Evolutionary conservation across 2,888 invertebrate genomes (phyloP).

Genomic region (Platynereis dumerilii): DNA sequence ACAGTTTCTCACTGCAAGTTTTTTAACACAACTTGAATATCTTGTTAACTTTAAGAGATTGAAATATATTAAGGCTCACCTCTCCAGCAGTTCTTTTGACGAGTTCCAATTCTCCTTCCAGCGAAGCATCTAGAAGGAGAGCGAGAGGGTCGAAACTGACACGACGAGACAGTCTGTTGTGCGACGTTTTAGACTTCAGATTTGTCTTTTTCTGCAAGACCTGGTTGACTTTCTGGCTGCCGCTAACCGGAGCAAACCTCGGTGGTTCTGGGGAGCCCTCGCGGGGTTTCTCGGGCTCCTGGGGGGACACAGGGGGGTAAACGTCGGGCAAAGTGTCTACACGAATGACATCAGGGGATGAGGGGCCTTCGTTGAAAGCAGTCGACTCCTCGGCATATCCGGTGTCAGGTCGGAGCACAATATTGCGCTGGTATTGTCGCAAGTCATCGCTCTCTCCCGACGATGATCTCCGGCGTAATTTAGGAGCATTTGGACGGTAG

Average conservation of each 20-base stretch:
- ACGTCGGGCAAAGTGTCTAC: slow-evolving; percentile 15
- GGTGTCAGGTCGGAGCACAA: neutral
- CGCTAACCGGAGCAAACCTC: neutral
- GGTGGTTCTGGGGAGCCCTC: neutral
- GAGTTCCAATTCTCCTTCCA: slow-evolving; percentile 96
- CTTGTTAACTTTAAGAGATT: too few relatives aligned
- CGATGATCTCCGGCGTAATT: slow-evolving; percentile 53
- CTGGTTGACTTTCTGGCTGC: neutral
- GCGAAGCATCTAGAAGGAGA: slow-evolving; percentile 91
- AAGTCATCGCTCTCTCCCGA: slow-evolving; percentile 54
- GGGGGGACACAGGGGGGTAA: neutral
- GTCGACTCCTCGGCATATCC: too few relatives aligned
- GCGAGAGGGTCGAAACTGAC: slow-evolving; percentile 98
- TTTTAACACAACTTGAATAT: too few relatives aligned
- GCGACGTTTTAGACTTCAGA: slow-evolving; percentile 67
- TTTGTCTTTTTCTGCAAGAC: slow-evolving; percentile 45
- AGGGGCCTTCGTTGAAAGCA: neutral
- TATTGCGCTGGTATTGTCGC: neutral
- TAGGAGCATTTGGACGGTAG: slow-evolving; percentile 49
- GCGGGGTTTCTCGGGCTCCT: neutral
- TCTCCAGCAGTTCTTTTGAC: slow-evolving; percentile 90
- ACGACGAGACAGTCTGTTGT: slow-evolving; percentile 61
- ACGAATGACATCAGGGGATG: neutral
- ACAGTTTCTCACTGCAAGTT: too few relatives aligned
- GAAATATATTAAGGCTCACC: too few relatives aligned